Evolutionary conservation across 2,888 invertebrate species (phyloP).

Genomic region (Lydus trimaculatus): DNA sequence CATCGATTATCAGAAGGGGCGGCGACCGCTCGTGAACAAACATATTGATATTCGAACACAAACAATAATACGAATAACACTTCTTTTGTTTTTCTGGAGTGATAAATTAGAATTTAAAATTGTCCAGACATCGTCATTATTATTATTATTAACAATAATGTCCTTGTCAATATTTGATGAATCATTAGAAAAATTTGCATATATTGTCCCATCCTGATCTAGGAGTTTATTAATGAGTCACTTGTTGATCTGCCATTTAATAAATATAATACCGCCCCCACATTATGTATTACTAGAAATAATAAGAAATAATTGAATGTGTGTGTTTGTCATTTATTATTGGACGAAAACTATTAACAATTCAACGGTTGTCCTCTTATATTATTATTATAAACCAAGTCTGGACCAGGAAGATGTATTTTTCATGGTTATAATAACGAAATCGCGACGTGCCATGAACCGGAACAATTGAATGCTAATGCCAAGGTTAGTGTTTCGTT

Average conservation of each 20-base stretch:
- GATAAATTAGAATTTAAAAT: background rate
- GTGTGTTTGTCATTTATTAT: background rate
- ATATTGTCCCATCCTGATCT: background rate
- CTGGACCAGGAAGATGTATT: background rate
- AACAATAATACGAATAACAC: no score
- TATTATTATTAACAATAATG: background rate
- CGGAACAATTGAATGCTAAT: conserved; percentile 39
- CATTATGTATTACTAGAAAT: background rate
- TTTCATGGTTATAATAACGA: background rate
- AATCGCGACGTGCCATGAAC: conserved; percentile 16
- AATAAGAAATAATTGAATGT: background rate
- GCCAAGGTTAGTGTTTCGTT: conserved; percentile 35
- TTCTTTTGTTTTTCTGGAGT: background rate
- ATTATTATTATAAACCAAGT: background rate
- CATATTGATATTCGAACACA: background rate
- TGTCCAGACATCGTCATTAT: background rate
- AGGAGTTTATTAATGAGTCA: conserved; percentile 1
- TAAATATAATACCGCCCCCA: no score
- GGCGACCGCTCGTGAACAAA: conserved; percentile 42
- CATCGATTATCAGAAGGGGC: conserved; percentile 53
- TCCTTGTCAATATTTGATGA: background rate
- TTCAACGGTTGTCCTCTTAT: background rate
- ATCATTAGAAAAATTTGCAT: background rate
- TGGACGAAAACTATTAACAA: background rate
- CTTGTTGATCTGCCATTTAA: background rate